phyloP scores from a whole-genome alignment of 2,113 vertebrate species.

The Podiceps cristatus region DNA sequence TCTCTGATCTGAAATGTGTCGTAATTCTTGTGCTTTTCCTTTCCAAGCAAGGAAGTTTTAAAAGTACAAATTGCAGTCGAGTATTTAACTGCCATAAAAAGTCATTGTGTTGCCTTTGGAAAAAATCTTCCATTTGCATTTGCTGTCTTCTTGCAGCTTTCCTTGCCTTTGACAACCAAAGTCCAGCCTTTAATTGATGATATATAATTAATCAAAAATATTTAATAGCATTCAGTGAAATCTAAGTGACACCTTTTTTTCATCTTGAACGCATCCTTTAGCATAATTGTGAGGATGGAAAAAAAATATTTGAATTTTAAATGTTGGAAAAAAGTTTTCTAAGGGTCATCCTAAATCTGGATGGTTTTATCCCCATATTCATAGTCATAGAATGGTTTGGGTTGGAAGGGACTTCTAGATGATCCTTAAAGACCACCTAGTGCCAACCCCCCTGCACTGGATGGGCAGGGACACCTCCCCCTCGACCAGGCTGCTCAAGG shows the following conservation, averaged over 20 bases:
- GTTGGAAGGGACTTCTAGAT: too few species aligned
- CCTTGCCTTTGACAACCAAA: background rate
- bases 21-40: background rate
- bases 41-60: background rate
- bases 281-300: background rate
- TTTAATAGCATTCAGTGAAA: background rate
- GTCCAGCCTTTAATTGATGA: background rate
- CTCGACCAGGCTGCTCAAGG: too few species aligned
- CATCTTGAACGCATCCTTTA: background rate
- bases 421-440: too few species aligned
- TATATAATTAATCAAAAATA: background rate
- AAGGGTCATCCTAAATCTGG: background rate
- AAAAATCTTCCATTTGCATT: background rate
- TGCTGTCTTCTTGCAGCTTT: background rate
- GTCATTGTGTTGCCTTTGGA: background rate
- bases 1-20: background rate
- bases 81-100: background rate
- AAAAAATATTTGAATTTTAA: background rate
- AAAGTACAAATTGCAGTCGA: background rate
- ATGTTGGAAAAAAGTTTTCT: background rate
- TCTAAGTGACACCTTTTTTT: background rate
- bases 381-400: too few species aligned
- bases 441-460: too few species aligned
- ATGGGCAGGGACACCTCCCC: too few species aligned
- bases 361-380: background rate